Evolutionary conservation across 1,140 invertebrate genomes (phyloP), one percentile per base, ranked within the genome.

Genomic region (Acyrthosiphon pisum): DNA sequence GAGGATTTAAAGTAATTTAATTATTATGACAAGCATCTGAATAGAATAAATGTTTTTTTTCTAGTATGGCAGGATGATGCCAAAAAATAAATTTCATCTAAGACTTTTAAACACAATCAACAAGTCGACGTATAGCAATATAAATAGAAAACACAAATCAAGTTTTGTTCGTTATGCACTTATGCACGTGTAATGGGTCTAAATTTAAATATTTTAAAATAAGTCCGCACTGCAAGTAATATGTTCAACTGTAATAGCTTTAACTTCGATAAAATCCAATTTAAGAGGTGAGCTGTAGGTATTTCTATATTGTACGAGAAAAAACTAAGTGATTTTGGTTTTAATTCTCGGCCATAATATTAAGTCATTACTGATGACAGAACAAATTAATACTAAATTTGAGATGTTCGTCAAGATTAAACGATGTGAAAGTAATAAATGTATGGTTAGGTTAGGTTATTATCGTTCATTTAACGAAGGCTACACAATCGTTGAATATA

Each of bases 161-260:
- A 76, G 60, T 76, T n/a, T n/a, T 4, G 60, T 76, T 76, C 30
- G n/a, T 76, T 76, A 76, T 76, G 30, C 60, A 76, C 60, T 76
- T 76, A 68, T 68, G 60, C 26, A 30, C 26, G 60, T n/a, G 60
- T 76, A 76, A 76, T 76, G 30, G 30, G n/a, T 76, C 60, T 76
- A 76, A n/a, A 76, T n/a, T 76, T 76, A 76, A 76, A 76, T 76
- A 76, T 76, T 76, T 76, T 76, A 76, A 76, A 76, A 76, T 76
- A 76, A 14, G 60, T 35, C 14, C 60, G 6, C 18, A n/a, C 50
- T 22, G 50, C 60, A 76, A n/a, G 60, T 76, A 76, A 68, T 50
- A 50, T 68, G 30, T 68, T n/a, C 60, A 68, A 68, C 60, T 68
- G 30, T 35, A 18, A 76, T 76, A 76, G 14, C 60, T 76, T 6